These are phyloP conservation scores for Tamandua tetradactyla DNA, from an alignment of 2,797 vertebrate species.

Conservation along the genomic window DNA sequence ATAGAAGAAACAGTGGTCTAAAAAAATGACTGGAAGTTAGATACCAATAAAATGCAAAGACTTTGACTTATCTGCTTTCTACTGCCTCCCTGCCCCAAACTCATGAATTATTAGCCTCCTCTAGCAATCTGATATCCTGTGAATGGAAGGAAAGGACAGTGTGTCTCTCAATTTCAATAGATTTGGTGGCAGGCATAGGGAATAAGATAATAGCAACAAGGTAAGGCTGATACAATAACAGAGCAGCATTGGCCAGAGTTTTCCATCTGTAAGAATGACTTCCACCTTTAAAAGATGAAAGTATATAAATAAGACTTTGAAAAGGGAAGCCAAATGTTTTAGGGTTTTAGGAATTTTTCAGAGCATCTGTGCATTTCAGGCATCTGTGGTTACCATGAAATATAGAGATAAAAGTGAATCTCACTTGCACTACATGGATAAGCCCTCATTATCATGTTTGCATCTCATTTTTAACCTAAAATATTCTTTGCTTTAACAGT, in stretches of 20 bases:
- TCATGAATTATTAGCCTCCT: background rate
- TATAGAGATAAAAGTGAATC: background rate
- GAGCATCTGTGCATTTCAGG: background rate
- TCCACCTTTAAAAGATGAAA: background rate
- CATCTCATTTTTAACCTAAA: conserved; percentile 5
- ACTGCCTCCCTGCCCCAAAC: background rate
- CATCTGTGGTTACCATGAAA: background rate
- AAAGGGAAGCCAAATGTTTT: background rate
- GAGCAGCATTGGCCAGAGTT: background rate
- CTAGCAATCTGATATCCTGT: background rate
- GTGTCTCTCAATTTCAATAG: background rate
- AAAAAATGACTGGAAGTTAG: background rate
- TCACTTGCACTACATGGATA: background rate
- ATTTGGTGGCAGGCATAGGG: background rate
- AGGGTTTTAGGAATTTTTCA: background rate
- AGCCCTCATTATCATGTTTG: background rate
- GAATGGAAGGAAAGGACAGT: too few relatives aligned
- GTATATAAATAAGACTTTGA: background rate
- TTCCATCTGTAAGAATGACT: background rate
- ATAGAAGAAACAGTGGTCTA: background rate
- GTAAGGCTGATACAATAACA: background rate
- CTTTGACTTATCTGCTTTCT: background rate
- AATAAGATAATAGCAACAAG: background rate
- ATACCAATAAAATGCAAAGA: background rate
- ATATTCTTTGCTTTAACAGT: background rate